Evolutionary conservation across 2,797 vertebrate genomes (phyloP), one percentile per base, ranked within the genome.

Genomic region (Chaunax sp.): DNA sequence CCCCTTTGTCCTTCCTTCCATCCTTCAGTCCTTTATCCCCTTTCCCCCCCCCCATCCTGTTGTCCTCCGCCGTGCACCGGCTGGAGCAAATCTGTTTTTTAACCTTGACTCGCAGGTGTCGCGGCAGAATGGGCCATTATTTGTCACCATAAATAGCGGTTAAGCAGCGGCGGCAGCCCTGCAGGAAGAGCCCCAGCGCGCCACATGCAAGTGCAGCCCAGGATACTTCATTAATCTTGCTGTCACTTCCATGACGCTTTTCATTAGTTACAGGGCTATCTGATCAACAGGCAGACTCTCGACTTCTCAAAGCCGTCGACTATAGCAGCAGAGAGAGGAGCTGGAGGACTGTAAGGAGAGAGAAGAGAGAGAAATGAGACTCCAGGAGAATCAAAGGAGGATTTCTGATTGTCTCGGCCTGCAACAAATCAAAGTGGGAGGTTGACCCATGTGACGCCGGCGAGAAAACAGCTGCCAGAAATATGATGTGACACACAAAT

Each of bases 181-280:
- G 80, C 82, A 82, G 91, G 88, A 95, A 94, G 93, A 95, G 78
- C 91, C 94, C 90, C 83, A 68, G 83, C 77, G 81, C 22, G 77
- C 85, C 78, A 75, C 87, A 89, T 47, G 62, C 89, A 87, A 94
- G 93, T 91, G 87, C 86, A 73, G 92, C 89, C 82, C 67, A 61
- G 95, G 92, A 93, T 93, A 96, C 95, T 96, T 95, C 96, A 98
- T 98, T 97, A 97, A 98, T 98, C 96, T 95, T 93, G 89, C 95
- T 97, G 97, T 98, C 97, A 96, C 92, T 95, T 95, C 89, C 92
- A 86, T 91, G 93, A 96, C 94, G 90, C 93, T 95, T 96, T 96
- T 95, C 96, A 97, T 98, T 97, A 96, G 93, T 97, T 95, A 95
- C 89, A 87, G 84, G 87, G 88, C 90, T 96, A 96, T 97, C 96